Evolutionary conservation across 2,113 vertebrate genomes (phyloP), one percentile per base, ranked within the genome.

Genomic region (Himantopus leucocephalus): DNA sequence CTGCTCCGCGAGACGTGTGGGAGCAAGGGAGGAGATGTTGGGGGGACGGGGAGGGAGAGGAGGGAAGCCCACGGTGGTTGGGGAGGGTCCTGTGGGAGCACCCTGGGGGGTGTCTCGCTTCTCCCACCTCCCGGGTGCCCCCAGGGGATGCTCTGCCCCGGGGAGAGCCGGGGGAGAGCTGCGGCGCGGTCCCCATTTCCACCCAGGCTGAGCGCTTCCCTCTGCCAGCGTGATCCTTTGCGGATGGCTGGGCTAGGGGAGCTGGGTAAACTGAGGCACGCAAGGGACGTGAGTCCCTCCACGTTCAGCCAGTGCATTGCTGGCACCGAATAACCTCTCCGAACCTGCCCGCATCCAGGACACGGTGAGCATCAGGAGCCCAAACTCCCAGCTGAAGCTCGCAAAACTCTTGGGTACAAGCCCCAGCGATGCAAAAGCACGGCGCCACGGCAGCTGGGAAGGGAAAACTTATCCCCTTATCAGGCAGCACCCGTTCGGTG

Each of bases 151-250:
- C 62, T 66, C 66, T 43, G 62, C 30, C 47, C 47, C 20, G 3
- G 72, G 67, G 47, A 66, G 23, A 20, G 58, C 66, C 56, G 43
- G 20, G 41, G 55, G 68, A 56, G 22, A 22, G 48, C 34, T 37
- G 1, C 2, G 0, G 26, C 3, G 0, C 1, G 2, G 32, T 10
- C 47, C 15, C 24, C 9, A 1, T 30, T 39, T 37, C 79, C 32
- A 37, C 22, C 20, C 0, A 12, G 21, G 39, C 56, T 32, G 71
- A 64, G 3, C 0, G 0, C 5, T 59, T 48, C 30, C 16, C 9
- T 43, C 70, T 50, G 39, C 11, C 30, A 2, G 2, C 0, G 21
- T 0, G 34, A 68, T 18, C 19, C 52, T 47, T 45, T 17, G 64
- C 59, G 50, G 47, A 20, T 2, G 59, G 32, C 22, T 23, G 58